These are phyloP conservation scores for Tiaroga cobitis DNA, from an alignment of 2,797 vertebrate species.

Conservation along the genomic window DNA sequence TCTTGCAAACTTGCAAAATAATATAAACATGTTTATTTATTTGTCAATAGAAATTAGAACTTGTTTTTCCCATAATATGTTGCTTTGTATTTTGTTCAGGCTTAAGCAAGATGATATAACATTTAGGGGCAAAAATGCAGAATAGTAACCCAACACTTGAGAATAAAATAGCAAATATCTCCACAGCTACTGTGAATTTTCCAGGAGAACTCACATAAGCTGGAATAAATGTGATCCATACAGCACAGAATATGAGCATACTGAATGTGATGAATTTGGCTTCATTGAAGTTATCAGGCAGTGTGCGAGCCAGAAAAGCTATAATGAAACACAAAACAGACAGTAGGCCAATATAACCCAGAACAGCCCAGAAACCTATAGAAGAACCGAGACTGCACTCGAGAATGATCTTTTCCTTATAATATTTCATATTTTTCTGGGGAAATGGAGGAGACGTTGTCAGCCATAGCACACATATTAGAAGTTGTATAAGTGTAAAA, in stretches of 20 bases:
- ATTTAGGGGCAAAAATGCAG: constrained; percentile 1
- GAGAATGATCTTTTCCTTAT: constrained; percentile 16
- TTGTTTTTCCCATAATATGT: background rate
- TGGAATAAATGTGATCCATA: constrained; percentile 17
- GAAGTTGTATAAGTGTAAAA: constrained; percentile 22
- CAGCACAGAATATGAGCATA: constrained; percentile 9
- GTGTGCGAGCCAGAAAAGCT: constrained; percentile 9
- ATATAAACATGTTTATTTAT: background rate
- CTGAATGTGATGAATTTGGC: constrained; percentile 5
- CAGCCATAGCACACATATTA: constrained; percentile 7
- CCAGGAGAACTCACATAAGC: constrained; percentile 11
- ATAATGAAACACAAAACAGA: constrained; percentile 9
- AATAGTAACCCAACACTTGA: constrained; percentile 12
- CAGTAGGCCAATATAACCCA: background rate
- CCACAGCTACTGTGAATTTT: background rate
- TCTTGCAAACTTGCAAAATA: too few species aligned
- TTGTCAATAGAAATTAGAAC: constrained; percentile 2
- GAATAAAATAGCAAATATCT: constrained; percentile 20
- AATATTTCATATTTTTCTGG: constrained; percentile 18
- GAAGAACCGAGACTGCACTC: background rate
- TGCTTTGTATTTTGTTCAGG: constrained; percentile 4
- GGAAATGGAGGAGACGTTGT: constrained; percentile 20
- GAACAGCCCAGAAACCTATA: constrained; percentile 7
- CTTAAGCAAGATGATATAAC: background rate
- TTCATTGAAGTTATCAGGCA: constrained; percentile 15